phyloP scores from a whole-genome alignment of 1,140 invertebrate genomes.

The Chironomus tepperi region DNA sequence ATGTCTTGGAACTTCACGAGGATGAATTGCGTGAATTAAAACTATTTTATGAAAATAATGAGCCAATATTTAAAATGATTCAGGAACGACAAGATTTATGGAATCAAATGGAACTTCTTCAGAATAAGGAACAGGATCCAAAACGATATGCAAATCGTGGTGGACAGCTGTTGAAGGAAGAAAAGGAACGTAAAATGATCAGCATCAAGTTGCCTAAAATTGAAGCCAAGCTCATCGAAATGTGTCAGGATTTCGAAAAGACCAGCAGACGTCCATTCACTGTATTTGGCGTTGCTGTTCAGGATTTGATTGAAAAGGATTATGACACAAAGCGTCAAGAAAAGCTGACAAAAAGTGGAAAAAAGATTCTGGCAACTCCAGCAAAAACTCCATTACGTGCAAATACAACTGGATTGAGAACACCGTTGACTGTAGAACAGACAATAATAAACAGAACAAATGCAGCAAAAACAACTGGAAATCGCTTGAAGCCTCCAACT shows the following conservation, averaged over 20 bases:
- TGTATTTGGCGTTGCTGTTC: background rate
- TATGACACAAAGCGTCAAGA: conserved; percentile 5
- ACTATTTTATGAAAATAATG: conserved; percentile 56
- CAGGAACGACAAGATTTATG: conserved; percentile 52
- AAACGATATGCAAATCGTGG: conserved; percentile 76
- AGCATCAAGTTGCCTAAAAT: conserved; percentile 59
- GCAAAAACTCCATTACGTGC: background rate
- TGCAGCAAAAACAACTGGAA: background rate
- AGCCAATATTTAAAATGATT: conserved; percentile 56
- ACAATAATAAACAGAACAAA: background rate
- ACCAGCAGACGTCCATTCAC: background rate
- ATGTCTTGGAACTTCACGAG: conserved; percentile 63
- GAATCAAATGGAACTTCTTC: conserved; percentile 57
- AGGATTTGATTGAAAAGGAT: background rate
- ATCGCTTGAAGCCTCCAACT: background rate
- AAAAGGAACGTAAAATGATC: conserved; percentile 67
- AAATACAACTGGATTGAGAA: background rate
- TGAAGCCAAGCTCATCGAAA: conserved; percentile 48
- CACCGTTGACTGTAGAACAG: background rate
- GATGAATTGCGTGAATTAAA: conserved; percentile 58
- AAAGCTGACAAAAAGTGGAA: conserved; percentile 4
- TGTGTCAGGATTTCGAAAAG: conserved; percentile 35
- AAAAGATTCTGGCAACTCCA: background rate
- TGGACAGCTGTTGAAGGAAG: conserved; percentile 70
- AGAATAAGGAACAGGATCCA: conserved; percentile 61